These are phyloP conservation scores for Agrypnia vestita DNA, from an alignment of 1,140 invertebrate species.

Conservation along the genomic window DNA sequence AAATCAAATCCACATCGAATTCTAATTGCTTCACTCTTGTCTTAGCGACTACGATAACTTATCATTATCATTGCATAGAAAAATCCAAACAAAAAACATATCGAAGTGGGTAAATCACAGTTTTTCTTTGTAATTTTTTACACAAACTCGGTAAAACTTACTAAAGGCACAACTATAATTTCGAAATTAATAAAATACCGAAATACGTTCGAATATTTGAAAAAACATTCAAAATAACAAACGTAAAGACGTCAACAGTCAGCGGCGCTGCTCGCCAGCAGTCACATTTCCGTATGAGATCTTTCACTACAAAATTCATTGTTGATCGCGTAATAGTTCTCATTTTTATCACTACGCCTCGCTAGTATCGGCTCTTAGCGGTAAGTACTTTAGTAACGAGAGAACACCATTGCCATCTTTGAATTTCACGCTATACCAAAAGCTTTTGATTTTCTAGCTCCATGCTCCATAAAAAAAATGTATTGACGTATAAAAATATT, in stretches of 20 bases:
- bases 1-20: conserved; percentile 39
- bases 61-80: conserved; percentile 50
- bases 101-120: conserved; percentile 43
- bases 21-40: conserved; percentile 39
- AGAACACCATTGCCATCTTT: conserved; percentile 31
- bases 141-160: conserved; percentile 47
- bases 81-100: conserved; percentile 49
- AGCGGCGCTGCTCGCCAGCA: conserved; percentile 38
- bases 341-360: conserved; percentile 36
- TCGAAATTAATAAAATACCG: conserved; percentile 27
- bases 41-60: conserved; percentile 44
- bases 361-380: conserved; percentile 17
- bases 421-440: neutral
- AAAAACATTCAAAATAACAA: conserved; percentile 49
- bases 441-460: neutral
- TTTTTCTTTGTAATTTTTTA: conserved; percentile 39
- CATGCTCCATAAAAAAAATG: too few species aligned
- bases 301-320: conserved; percentile 20
- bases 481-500: too few species aligned
- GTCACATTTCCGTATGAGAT: conserved; percentile 49
- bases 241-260: conserved; percentile 36
- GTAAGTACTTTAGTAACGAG: neutral
- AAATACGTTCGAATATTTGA: conserved; percentile 45
- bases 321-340: conserved; percentile 12
- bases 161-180: conserved; percentile 42